Evolutionary conservation across 2,888 invertebrate genomes (phyloP).

Genomic region (Orthosia gracilis): DNA sequence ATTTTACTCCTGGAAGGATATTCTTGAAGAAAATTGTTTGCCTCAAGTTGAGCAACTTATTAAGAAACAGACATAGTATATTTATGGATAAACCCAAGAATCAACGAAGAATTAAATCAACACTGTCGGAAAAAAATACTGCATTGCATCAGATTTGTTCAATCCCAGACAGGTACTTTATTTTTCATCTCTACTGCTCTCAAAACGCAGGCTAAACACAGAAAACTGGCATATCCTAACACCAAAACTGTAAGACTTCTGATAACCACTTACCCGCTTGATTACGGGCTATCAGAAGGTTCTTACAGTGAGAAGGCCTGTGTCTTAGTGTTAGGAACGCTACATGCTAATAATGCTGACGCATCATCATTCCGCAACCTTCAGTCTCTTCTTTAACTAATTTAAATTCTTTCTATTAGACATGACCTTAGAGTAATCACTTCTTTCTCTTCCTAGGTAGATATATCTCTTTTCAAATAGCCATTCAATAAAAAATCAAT

Average conservation of each 20-base stretch:
- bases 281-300: neutral
- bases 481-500: neutral
- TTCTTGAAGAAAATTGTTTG: conserved; percentile 34
- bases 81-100: neutral
- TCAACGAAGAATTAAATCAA: neutral
- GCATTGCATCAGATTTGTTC: too few species aligned
- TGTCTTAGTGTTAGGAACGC: too few species aligned
- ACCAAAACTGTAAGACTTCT: too few species aligned
- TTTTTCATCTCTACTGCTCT: neutral
- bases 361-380: too few species aligned
- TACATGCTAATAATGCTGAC: too few species aligned
- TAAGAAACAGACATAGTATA: neutral
- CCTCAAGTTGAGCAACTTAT: neutral
- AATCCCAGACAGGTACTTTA: neutral
- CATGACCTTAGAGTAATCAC: too few species aligned
- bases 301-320: too few species aligned
- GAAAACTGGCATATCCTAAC: too few species aligned
- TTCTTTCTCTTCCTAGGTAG: too few species aligned
- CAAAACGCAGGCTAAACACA: too few species aligned
- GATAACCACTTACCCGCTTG: neutral
- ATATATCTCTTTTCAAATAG: neutral
- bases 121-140: neutral
- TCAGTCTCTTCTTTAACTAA: too few species aligned
- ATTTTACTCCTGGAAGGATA: conserved; percentile 36
- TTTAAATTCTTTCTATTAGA: too few species aligned